phyloP scores from a whole-genome alignment of 1,140 invertebrate genomes.

The Agraylea sexmaculata region DNA sequence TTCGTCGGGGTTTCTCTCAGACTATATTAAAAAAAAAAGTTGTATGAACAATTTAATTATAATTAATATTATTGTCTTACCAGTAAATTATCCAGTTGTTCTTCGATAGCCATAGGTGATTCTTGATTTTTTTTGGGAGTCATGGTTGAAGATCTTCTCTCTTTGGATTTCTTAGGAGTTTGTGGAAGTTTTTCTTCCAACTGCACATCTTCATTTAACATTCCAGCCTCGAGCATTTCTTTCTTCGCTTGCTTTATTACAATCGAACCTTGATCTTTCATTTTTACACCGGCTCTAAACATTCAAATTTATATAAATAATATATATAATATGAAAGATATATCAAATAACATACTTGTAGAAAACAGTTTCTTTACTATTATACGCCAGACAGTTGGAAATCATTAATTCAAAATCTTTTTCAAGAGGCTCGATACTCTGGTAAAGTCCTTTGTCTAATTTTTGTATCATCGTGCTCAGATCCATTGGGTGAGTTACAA shows the following conservation, averaged over 20 bases:
- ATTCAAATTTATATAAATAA: conserved; percentile 4
- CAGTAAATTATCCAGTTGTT: conserved; percentile 10
- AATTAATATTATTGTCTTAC: conserved; percentile 3
- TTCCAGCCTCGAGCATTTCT: conserved; percentile 56
- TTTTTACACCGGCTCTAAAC: conserved; percentile 69
- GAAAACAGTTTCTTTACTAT: conserved; percentile 85
- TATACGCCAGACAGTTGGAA: conserved; percentile 88
- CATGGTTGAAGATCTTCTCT: conserved; percentile 16
- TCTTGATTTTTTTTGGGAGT: conserved; percentile 15
- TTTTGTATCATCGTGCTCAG: conserved; percentile 82
- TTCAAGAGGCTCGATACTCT: conserved; percentile 67
- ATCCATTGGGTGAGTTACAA: conserved; percentile 93
- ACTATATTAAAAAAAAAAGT: conserved; percentile 5
- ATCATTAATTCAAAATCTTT: conserved; percentile 90
- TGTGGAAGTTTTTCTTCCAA: conserved; percentile 12
- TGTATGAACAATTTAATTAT: not conserved
- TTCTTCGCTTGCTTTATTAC: conserved; percentile 67
- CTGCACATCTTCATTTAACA: conserved; percentile 24
- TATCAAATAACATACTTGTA: conserved; percentile 37
- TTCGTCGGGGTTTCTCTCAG: conserved; percentile 9
- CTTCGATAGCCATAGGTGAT: conserved; percentile 7
- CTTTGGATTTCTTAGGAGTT: conserved; percentile 26
- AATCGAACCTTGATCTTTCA: conserved; percentile 71
- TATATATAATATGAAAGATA: not conserved
- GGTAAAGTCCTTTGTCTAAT: conserved; percentile 65